Conservation (phyloP, 2,113 vertebrate genomes). For the Oxygymnocypris stewartii region DNA sequence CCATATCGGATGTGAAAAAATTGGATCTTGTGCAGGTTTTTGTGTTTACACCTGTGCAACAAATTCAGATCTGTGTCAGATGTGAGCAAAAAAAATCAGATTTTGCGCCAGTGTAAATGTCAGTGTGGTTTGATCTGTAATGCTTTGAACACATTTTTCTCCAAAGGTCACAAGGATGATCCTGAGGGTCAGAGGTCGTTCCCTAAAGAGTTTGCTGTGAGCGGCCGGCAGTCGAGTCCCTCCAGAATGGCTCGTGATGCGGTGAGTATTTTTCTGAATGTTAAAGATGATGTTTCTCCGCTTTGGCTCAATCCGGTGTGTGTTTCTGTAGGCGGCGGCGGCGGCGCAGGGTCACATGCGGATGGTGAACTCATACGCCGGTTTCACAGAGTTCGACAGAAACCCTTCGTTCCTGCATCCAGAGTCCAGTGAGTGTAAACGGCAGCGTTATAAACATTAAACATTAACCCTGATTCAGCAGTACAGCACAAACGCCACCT, state of each 20-base stretch:
- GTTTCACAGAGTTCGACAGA: slow-evolving; percentile 81
- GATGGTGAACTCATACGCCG: slow-evolving; percentile 83
- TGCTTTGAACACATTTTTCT: slow-evolving; percentile 18
- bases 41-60: no score
- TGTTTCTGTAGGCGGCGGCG: slow-evolving; percentile 69
- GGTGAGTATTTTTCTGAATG: neutral
- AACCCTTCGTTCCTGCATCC: slow-evolving; percentile 76
- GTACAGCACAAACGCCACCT: neutral
- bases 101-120: no score
- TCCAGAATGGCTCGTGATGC: slow-evolving; percentile 42
- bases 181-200: slow-evolving; percentile 80
- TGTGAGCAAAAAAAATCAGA: no score
- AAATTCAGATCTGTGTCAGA: no score
- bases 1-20: no score
- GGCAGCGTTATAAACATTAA: neutral
- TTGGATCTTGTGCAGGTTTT: no score
- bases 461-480: neutral
- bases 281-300: neutral
- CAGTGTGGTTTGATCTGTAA: neutral
- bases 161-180: slow-evolving; percentile 90
- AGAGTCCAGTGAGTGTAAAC: slow-evolving; percentile 78
- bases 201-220: slow-evolving; percentile 76
- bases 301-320: neutral
- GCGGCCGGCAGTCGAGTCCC: slow-evolving; percentile 73
- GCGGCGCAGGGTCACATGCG: slow-evolving; percentile 76